These are phyloP conservation scores for Procambarus clarkii DNA, from an alignment of 1,140 invertebrate species.

Conservation along the genomic window DNA sequence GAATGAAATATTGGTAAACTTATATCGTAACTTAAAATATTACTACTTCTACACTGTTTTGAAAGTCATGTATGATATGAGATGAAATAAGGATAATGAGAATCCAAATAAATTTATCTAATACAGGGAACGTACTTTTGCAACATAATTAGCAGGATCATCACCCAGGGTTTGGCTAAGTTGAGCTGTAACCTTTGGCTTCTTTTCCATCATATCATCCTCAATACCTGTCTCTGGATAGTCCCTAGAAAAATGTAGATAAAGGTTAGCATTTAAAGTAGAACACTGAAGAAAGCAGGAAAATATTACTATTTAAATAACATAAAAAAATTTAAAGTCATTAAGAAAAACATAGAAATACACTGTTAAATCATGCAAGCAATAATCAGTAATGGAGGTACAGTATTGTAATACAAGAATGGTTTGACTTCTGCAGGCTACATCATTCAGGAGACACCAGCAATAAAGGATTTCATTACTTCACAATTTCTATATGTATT, in stretches of 20 bases:
- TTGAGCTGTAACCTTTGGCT: slow-evolving; percentile 70
- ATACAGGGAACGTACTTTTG: slow-evolving; percentile 52
- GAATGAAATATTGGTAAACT: too few relatives aligned
- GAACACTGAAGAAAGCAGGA: background rate
- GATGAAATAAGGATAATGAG: too few relatives aligned
- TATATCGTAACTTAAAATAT: too few relatives aligned
- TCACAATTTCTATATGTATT: background rate
- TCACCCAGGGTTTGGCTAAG: slow-evolving; percentile 71
- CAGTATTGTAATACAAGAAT: too few relatives aligned
- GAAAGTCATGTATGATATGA: too few relatives aligned
- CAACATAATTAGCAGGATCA: slow-evolving; percentile 70
- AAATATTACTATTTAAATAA: background rate
- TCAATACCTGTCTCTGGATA: slow-evolving; percentile 80
- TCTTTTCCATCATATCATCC: slow-evolving; percentile 72
- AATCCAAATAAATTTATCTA: background rate
- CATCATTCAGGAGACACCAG: background rate
- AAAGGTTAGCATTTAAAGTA: background rate
- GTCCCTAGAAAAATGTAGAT: slow-evolving; percentile 73
- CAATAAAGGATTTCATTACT: background rate
- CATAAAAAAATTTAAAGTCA: background rate
- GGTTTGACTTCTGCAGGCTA: too few relatives aligned
- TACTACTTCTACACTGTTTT: too few relatives aligned
- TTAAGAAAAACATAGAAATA: background rate
- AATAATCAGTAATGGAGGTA: too few relatives aligned
- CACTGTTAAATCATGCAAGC: background rate